Evolutionary conservation across 1,140 invertebrate species (phyloP).

Genomic region (Callitettix versicolor): DNA sequence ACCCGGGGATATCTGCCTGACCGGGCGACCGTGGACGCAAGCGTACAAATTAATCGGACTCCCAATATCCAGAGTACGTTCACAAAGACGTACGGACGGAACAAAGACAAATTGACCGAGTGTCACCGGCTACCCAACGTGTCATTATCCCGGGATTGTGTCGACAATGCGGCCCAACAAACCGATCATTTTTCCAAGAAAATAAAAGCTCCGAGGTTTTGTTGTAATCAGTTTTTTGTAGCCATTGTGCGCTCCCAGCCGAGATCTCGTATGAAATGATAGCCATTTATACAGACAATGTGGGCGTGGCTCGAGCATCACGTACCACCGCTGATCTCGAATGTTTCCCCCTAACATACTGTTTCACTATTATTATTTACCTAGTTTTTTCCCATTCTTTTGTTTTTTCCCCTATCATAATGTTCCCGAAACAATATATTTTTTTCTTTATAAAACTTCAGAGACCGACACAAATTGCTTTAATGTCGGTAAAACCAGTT

Average conservation of each 20-base stretch:
- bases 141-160: too few species aligned
- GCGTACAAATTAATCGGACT: too few species aligned
- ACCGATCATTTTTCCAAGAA: background rate
- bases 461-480: slow-evolving; percentile 3
- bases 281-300: background rate
- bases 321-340: background rate
- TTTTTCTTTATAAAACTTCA: slow-evolving; percentile 1
- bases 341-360: slow-evolving; percentile 10
- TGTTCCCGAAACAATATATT: slow-evolving; percentile 1
- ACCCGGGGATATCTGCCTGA: too few species aligned
- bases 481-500: slow-evolving; percentile 8
- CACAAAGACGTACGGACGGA: too few species aligned
- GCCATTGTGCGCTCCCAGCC: slow-evolving; percentile 1
- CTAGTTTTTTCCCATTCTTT: slow-evolving; percentile 1
- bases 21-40: too few species aligned
- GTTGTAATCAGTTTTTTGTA: slow-evolving; percentile 11
- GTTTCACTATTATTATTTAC: slow-evolving; percentile 11
- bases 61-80: too few species aligned
- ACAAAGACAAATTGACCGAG: too few species aligned
- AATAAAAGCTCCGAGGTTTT: slow-evolving; percentile 10
- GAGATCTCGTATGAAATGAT: slow-evolving; percentile 10
- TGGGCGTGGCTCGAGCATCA: background rate
- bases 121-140: too few species aligned
- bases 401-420: slow-evolving; percentile 2
- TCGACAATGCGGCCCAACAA: too few species aligned